phyloP scores from a whole-genome alignment of 2,113 vertebrate genomes.

The Heterotis niloticus region DNA sequence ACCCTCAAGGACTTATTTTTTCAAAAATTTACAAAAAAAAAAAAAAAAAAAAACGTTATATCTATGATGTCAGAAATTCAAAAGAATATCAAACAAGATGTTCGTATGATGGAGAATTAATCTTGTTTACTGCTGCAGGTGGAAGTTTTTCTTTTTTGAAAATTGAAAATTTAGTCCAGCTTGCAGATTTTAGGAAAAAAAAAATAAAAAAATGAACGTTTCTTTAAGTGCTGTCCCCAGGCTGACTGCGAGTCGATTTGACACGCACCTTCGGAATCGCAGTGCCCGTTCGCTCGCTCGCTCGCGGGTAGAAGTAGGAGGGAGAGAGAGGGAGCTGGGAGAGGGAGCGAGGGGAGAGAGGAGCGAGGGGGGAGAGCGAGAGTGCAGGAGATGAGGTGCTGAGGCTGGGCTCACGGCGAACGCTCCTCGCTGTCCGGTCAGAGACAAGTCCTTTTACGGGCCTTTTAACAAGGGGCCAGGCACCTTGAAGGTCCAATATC shows the following conservation, averaged over 20 bases:
- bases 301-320: conserved; percentile 68
- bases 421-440: conserved; percentile 47
- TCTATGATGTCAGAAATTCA: conserved; percentile 34
- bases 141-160: conserved; percentile 44
- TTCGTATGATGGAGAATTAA: conserved; percentile 37
- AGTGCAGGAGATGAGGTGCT: conserved; percentile 38
- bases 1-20: conserved; percentile 60
- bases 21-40: conserved; percentile 49
- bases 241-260: conserved; percentile 62
- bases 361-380: conserved; percentile 27
- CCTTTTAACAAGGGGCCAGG: conserved; percentile 64
- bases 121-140: conserved; percentile 42
- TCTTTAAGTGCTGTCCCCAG: conserved; percentile 55
- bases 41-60: conserved; percentile 41
- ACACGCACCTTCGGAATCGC: conserved; percentile 68
- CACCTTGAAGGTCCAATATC: conserved; percentile 62
- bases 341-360: conserved; percentile 39
- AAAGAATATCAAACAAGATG: conserved; percentile 50
- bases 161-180: conserved; percentile 53
- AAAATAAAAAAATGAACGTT: conserved; percentile 32
- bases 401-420: conserved; percentile 44
- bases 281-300: conserved; percentile 51
- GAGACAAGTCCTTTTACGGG: conserved; percentile 49
- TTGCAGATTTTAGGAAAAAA: conserved; percentile 29
- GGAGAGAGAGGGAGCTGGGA: conserved; percentile 48